These are phyloP conservation scores for Dicranocentrus wangi DNA, from an alignment of 2,888 invertebrate genomes.

Conservation along the genomic window DNA sequence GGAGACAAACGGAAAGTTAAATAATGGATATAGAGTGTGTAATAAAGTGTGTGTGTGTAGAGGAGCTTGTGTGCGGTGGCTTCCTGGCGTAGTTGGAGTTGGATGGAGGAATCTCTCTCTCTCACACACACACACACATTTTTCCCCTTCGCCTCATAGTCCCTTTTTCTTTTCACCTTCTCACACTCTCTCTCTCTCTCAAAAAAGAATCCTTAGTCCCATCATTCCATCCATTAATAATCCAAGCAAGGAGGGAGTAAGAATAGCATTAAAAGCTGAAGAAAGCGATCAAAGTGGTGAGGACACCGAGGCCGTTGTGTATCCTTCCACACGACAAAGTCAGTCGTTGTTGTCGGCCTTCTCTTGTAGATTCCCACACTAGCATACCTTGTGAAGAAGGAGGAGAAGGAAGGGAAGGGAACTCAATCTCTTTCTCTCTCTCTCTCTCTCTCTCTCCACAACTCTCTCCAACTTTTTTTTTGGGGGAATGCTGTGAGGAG, in stretches of 20 bases:
- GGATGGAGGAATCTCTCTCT: no score
- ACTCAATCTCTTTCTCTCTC: no score
- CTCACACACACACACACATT: no score
- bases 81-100: no score
- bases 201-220: no score
- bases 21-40: slow-evolving; percentile 34
- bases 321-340: no score
- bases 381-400: no score
- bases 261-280: slow-evolving; percentile 58
- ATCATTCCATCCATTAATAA: slow-evolving; percentile 61
- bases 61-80: no score
- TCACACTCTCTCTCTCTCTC: slow-evolving; percentile 21
- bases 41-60: slow-evolving; percentile 1
- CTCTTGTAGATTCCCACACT: not conserved
- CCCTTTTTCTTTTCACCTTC: slow-evolving; percentile 22
- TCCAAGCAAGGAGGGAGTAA: slow-evolving; percentile 51
- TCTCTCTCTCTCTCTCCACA: no score
- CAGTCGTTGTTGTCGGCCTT: not conserved
- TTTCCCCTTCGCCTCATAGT: no score
- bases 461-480: not conserved
- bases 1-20: slow-evolving; percentile 20
- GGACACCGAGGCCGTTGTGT: not conserved
- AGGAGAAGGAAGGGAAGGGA: no score
- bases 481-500: not conserved
- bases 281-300: slow-evolving; percentile 50